Evolutionary conservation across 2,888 invertebrate species (phyloP).

Genomic region (Agrochola circellaris): DNA sequence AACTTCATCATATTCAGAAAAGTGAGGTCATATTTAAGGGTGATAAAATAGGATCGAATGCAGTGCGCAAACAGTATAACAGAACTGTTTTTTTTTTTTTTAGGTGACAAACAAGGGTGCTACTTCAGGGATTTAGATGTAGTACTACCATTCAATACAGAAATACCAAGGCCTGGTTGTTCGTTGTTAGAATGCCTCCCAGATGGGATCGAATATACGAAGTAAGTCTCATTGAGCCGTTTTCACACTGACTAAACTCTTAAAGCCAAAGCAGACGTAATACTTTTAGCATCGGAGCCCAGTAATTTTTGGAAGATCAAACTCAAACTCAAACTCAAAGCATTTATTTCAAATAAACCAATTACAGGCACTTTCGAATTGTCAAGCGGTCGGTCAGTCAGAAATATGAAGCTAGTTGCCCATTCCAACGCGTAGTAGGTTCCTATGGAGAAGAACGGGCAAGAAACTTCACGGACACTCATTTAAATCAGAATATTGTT

Average conservation of each 20-base stretch:
- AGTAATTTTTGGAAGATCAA: background rate
- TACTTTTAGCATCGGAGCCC: background rate
- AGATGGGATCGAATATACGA: background rate
- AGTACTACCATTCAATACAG: background rate
- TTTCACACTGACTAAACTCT: background rate
- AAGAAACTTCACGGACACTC: too few relatives aligned
- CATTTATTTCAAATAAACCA: too few relatives aligned
- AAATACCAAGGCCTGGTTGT: background rate
- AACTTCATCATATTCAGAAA: too few relatives aligned
- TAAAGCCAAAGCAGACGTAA: background rate
- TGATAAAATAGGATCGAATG: background rate
- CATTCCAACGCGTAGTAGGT: too few relatives aligned
- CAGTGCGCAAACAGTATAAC: background rate
- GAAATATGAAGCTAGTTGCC: too few relatives aligned
- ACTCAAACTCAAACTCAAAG: too few relatives aligned
- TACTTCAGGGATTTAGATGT: background rate
- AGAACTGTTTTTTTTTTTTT: background rate
- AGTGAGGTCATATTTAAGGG: too few relatives aligned
- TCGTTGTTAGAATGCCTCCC: background rate
- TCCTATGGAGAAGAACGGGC: too few relatives aligned
- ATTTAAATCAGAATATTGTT: too few relatives aligned
- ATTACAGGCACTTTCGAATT: too few relatives aligned
- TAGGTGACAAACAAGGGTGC: background rate
- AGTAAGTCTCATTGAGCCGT: constrained; percentile 7
- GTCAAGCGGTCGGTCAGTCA: too few relatives aligned